phyloP scores from a whole-genome alignment of 2,797 vertebrate genomes.

The Sebastolobus alascanus region DNA sequence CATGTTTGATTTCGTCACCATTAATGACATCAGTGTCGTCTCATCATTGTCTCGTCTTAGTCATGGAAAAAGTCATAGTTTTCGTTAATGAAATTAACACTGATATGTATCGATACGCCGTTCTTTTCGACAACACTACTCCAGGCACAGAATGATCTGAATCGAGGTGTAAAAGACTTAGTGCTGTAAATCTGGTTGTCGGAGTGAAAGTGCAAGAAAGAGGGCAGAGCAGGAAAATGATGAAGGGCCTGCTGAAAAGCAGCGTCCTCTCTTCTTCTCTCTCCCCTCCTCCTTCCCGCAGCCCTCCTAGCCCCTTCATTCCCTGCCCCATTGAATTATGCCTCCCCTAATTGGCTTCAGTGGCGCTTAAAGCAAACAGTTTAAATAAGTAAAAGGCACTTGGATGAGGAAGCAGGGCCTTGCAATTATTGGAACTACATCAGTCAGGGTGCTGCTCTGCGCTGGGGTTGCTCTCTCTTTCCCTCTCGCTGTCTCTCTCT shows the following conservation, averaged over 20 bases:
- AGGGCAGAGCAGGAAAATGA: conserved; percentile 49
- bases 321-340: conserved; percentile 84
- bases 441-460: conserved; percentile 83
- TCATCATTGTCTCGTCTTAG: too few species aligned
- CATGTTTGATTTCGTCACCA: too few species aligned
- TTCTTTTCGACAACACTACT: background rate
- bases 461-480: conserved; percentile 6
- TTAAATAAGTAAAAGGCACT: conserved; percentile 89
- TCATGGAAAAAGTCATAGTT: too few species aligned
- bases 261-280: conserved; percentile 20
- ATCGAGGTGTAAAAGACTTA: conserved; percentile 20
- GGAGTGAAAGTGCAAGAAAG: conserved; percentile 34
- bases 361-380: conserved; percentile 87
- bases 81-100: too few species aligned
- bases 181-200: conserved; percentile 19
- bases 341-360: conserved; percentile 85
- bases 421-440: conserved; percentile 91
- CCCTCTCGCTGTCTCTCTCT: conserved; percentile 21
- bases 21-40: too few species aligned
- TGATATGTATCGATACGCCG: too few species aligned
- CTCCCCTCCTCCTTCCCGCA: conserved; percentile 39
- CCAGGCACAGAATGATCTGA: conserved; percentile 13
- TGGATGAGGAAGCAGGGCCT: conserved; percentile 80
- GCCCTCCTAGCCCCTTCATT: conserved; percentile 55
- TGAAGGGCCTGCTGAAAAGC: conserved; percentile 59